Evolutionary conservation across 2,888 invertebrate genomes (phyloP).

Genomic region (Pecten maximus): DNA sequence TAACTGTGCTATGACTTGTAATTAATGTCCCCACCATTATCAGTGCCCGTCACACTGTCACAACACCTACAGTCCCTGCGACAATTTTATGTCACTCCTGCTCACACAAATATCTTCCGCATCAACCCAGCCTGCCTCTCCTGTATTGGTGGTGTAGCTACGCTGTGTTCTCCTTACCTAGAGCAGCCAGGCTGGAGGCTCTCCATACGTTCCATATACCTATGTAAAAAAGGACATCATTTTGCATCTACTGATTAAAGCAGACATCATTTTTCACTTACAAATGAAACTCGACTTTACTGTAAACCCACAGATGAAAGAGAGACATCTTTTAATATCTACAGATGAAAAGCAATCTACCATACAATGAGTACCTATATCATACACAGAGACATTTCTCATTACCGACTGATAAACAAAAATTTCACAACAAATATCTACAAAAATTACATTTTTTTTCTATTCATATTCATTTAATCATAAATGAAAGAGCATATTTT

Average conservation of each 20-base stretch:
- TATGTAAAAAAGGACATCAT: neutral
- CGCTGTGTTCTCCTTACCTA: neutral
- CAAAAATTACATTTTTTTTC: too few relatives aligned
- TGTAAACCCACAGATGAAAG: too few relatives aligned
- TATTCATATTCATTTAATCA: too few relatives aligned
- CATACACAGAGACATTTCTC: too few relatives aligned
- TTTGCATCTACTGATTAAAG: neutral
- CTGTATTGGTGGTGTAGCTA: neutral
- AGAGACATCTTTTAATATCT: too few relatives aligned
- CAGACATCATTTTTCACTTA: neutral
- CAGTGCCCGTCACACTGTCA: constrained; percentile 24
- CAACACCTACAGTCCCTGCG: constrained; percentile 28
- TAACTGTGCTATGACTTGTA: neutral
- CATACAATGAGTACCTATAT: too few relatives aligned
- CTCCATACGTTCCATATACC: neutral
- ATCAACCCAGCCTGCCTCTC: neutral
- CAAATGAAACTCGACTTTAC: neutral
- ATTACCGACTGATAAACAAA: too few relatives aligned
- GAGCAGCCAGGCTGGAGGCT: neutral
- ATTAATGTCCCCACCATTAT: neutral
- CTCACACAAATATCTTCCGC: neutral
- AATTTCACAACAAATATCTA: too few relatives aligned
- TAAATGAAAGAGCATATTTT: too few relatives aligned
- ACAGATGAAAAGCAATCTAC: too few relatives aligned
- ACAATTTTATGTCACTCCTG: neutral